Evolutionary conservation across 2,113 vertebrate species (phyloP), one percentile per base, ranked within the genome.

Genomic region (Phylloscopus trochiloides): DNA sequence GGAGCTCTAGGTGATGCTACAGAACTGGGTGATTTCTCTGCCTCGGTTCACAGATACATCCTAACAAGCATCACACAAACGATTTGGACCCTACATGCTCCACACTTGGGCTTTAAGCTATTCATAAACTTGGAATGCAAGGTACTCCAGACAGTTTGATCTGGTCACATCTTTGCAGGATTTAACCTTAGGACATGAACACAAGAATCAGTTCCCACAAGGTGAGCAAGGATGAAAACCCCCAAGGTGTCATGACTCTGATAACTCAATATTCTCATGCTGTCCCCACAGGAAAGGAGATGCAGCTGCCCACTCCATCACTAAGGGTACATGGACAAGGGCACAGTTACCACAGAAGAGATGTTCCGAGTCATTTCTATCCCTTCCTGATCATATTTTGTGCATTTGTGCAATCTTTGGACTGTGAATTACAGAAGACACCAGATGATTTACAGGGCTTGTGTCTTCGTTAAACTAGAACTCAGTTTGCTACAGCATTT

Each of bases 1-100:
- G 82, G 77, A 74, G 48, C 48, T 92, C 31, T 10, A 36, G 55
- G 89, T 62, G 72, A 83, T 77, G 75, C 71, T 92, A 73, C 70
- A 93, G 81, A 51, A 74, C 2, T 51, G 57, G 77, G 26, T 40
- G 47, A 48, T 72, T 81, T 75, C 51, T 87, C 48, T 91, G 28
- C 45, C 28, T 59, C 78, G 83, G n/a, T 26, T 92, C 52, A 77
- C 36, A 59, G 42, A 51, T 3, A 57, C 16, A 71, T 20, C 66
- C 57, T 48, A 65, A 90, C 15, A 82, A 8, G 48, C 55, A 66
- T 9, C 21, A 51, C 55, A 36, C 21, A 21, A 42, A 68, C 4
- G 9, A 78, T 71, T 42, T 73, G 51, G 51, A 67, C 20, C 22
- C 28, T 45, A 17, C 20, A 42, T 16, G 29, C 10, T 83, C 36